Conservation (phyloP, 2,888 invertebrate species). For the Drosophila maculinotata region DNA sequence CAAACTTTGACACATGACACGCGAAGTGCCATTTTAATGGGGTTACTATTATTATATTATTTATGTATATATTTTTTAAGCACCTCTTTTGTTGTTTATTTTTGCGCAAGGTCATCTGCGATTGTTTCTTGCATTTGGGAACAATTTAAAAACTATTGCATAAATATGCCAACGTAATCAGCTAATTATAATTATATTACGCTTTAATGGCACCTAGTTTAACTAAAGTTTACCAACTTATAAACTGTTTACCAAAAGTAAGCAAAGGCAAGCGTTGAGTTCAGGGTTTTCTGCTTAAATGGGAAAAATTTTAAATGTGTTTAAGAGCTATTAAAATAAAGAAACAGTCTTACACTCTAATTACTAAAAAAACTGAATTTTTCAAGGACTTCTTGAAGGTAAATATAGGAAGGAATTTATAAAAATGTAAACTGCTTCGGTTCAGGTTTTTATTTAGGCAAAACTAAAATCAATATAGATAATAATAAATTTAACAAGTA, state of each 20-base stretch:
- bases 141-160: conserved; percentile 25
- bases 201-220: conserved; percentile 24
- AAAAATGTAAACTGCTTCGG: no score
- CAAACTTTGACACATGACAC: conserved; percentile 59
- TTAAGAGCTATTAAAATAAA: background rate
- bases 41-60: conserved; percentile 21
- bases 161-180: conserved; percentile 25
- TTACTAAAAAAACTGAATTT: background rate
- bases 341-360: conserved; percentile 1
- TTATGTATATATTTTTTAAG: conserved; percentile 9
- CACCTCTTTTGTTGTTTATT: conserved; percentile 10
- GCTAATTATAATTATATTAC: conserved; percentile 20
- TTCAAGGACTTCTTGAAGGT: background rate
- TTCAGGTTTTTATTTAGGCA: no score
- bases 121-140: conserved; percentile 5
- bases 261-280: conserved; percentile 19
- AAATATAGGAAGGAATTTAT: no score
- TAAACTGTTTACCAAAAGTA: conserved; percentile 12
- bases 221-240: conserved; percentile 10
- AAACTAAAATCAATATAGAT: no score
- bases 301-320: background rate
- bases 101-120: conserved; percentile 46
- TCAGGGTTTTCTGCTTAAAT: conserved; percentile 21
- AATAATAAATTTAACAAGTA: no score
- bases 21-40: conserved; percentile 40